Evolutionary conservation across 2,888 invertebrate genomes (phyloP), one percentile per base, ranked within the genome.

Genomic region (Leucophenga montana): DNA sequence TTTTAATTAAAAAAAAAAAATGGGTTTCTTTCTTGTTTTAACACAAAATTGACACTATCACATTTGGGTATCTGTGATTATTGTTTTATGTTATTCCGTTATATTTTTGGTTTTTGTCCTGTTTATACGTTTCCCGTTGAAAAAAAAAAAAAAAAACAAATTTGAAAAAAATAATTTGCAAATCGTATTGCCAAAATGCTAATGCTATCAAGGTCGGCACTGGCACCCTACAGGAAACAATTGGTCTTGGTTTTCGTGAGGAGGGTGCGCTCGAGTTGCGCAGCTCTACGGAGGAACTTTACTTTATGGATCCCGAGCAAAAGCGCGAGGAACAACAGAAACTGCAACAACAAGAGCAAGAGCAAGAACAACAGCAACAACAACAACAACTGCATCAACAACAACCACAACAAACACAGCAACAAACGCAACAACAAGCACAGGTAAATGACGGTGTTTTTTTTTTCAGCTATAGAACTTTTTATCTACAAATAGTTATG

Each of bases 281-380:
- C 78, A 95, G 95, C 69, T 96, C 95, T 73, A 96, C 96, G 14
- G 96, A 96, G 88, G 96, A 96, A 89, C 90, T 96, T 73, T 95
- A 95, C 79, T 94, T 95, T 85, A 93, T 95, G 83, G 95, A 95
- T 88, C 91, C 91, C 50, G 78, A 89, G 84, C 85, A 89, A 75
- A 84, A 88, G 85, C 86, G 86, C 78, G 86, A 88, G 79, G 88
- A 89, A 74, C 88, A 89, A 77, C 87, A 87, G 22, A 88, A 88
- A 77, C 72, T 86, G 56, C 86, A 87, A 65, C 86, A 86, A n/a
- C 87, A 86, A 50, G 84, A 85, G 44, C 78, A 78, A 16, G 78
- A 77, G 16, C 73, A 66, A 8, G 44, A 68, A 16, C 70, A 67
- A 13, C 66, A 65, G 9, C 66, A 74, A 39, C 71, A 75, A 73